Conservation (phyloP, 2,797 vertebrate genomes). For the Sebastes wilsoni region DNA sequence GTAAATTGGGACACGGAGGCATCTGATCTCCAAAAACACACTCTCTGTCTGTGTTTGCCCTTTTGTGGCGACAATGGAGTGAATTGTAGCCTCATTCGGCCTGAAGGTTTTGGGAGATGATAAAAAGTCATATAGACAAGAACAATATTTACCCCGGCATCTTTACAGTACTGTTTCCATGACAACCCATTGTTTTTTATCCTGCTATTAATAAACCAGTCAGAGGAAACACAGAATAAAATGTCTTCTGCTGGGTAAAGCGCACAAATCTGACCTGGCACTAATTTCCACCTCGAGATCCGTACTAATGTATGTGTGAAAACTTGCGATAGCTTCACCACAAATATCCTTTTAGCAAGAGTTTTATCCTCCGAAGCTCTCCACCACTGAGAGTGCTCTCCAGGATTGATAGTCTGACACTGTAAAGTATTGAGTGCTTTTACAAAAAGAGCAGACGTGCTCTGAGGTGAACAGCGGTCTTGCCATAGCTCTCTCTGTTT, state of each 20-base stretch:
- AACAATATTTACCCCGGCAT: neutral
- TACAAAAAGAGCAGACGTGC: constrained; percentile 7
- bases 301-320: neutral
- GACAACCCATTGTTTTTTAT: neutral
- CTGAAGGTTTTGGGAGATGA: neutral
- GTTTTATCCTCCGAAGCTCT: neutral
- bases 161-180: neutral
- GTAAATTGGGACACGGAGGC: constrained; percentile 50
- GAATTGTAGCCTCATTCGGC: constrained; percentile 3
- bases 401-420: constrained; percentile 9
- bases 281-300: neutral
- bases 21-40: constrained; percentile 39
- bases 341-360: neutral
- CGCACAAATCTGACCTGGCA: neutral
- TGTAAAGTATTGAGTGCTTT: constrained; percentile 18
- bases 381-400: neutral
- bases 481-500: neutral
- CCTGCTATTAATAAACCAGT: neutral
- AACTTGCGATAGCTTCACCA: neutral
- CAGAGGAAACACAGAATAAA: neutral
- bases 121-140: neutral
- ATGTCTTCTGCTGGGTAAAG: neutral
- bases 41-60: neutral
- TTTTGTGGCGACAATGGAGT: constrained; percentile 8
- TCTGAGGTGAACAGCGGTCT: neutral